Conservation (phyloP, 64 coral and sea anemone genomes). For the Pocillopora damicornis region DNA sequence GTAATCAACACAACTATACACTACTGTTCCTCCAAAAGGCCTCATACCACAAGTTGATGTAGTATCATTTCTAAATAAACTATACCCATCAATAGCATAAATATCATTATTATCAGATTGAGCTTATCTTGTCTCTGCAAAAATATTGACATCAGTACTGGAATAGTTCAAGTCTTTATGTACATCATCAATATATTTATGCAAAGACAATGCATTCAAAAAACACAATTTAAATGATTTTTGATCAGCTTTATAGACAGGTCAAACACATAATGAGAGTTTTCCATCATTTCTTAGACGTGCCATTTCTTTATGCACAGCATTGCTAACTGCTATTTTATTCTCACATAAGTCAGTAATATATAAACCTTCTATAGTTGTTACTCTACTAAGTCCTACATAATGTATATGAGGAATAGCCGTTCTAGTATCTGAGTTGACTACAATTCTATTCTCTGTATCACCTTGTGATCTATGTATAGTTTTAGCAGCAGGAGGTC, state of each 20-base stretch:
- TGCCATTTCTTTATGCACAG: background rate
- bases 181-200: constrained; percentile 53
- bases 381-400: constrained; percentile 51
- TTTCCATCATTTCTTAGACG: no score
- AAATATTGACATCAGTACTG: constrained; percentile 44
- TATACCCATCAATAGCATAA: constrained; percentile 57
- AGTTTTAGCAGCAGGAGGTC: constrained; percentile 63
- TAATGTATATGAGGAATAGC: constrained; percentile 57
- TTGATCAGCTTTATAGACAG: constrained; percentile 54
- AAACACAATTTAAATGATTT: constrained; percentile 42
- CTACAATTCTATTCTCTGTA: constrained; percentile 60
- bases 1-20: no score
- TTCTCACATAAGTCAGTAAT: constrained; percentile 53
- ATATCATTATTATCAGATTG: constrained; percentile 47
- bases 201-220: constrained; percentile 45
- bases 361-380: constrained; percentile 60
- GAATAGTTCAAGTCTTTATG: constrained; percentile 35
- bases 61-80: constrained; percentile 72
- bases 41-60: constrained; percentile 34
- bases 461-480: constrained; percentile 64
- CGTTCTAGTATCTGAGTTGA: constrained; percentile 59
- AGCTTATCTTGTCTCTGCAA: constrained; percentile 52
- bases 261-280: constrained; percentile 7
- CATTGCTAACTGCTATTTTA: constrained; percentile 55
- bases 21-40: no score